Evolutionary conservation across 2,113 vertebrate genomes (phyloP).

Genomic region (Hydropotes inermis): DNA sequence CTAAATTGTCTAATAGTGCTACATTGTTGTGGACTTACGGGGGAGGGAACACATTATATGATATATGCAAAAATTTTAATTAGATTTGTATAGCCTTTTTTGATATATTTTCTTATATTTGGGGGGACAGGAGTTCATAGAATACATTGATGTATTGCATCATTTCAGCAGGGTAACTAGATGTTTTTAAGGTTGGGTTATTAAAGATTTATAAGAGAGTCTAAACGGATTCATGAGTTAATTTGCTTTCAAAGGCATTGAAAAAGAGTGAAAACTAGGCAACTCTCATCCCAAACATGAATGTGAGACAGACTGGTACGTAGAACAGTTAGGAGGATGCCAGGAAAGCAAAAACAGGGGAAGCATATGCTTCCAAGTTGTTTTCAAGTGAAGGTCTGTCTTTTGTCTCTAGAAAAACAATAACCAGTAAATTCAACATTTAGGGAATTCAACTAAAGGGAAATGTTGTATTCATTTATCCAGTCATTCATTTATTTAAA

Average conservation of each 20-base stretch:
- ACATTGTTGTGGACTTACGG: neutral
- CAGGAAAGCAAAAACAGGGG: neutral
- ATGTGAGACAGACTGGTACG: neutral
- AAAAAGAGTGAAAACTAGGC: slow-evolving; percentile 26
- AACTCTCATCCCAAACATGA: neutral
- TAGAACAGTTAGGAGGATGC: neutral
- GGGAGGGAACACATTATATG: neutral
- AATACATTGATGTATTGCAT: neutral
- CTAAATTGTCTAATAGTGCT: neutral
- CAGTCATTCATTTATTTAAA: neutral
- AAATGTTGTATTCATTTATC: neutral
- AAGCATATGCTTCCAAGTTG: neutral
- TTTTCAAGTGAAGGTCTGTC: slow-evolving; percentile 14
- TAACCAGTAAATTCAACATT: neutral
- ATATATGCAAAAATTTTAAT: neutral
- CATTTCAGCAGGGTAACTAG: neutral
- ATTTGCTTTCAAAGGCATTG: slow-evolving; percentile 1
- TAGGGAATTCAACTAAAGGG: neutral
- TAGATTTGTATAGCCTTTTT: slow-evolving; percentile 28
- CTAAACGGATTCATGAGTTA: neutral
- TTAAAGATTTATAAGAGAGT: neutral
- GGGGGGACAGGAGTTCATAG: neutral
- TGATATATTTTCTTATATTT: slow-evolving; percentile 20
- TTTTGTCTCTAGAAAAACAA: slow-evolving; percentile 35
- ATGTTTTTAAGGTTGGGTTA: slow-evolving; percentile 20